Evolutionary conservation across 2,888 invertebrate species (phyloP).

Genomic region (Drosophila tanythrix): DNA sequence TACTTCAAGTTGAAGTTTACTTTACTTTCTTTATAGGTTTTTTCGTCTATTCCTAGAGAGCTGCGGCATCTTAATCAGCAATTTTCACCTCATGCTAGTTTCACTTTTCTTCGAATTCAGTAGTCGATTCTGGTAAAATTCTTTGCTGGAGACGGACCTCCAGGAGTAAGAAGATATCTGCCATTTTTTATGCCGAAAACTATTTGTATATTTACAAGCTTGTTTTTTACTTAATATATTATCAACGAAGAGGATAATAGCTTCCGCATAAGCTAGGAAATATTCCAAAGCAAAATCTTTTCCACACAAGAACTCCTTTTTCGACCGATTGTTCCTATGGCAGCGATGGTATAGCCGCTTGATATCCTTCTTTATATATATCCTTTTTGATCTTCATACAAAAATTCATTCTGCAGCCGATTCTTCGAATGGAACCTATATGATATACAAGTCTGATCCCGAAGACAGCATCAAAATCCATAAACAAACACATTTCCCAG

Average conservation of each 20-base stretch:
- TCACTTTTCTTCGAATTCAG: constrained; percentile 1
- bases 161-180: neutral
- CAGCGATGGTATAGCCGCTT: neutral
- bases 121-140: constrained; percentile 6
- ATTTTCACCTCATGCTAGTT: neutral
- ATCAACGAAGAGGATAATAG: neutral
- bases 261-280: neutral
- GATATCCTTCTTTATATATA: no score
- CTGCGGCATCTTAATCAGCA: no score
- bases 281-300: neutral
- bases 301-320: neutral
- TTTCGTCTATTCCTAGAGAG: neutral
- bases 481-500: neutral
- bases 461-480: neutral
- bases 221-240: neutral
- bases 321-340: neutral
- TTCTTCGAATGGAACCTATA: neutral
- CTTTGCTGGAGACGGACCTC: neutral
- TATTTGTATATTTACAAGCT: neutral
- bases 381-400: neutral
- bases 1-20: neutral
- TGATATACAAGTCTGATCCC: neutral
- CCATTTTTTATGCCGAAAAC: neutral
- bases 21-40: neutral
- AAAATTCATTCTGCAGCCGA: neutral